phyloP scores from a whole-genome alignment of 2,113 vertebrate genomes.

The Aythya baeri region DNA sequence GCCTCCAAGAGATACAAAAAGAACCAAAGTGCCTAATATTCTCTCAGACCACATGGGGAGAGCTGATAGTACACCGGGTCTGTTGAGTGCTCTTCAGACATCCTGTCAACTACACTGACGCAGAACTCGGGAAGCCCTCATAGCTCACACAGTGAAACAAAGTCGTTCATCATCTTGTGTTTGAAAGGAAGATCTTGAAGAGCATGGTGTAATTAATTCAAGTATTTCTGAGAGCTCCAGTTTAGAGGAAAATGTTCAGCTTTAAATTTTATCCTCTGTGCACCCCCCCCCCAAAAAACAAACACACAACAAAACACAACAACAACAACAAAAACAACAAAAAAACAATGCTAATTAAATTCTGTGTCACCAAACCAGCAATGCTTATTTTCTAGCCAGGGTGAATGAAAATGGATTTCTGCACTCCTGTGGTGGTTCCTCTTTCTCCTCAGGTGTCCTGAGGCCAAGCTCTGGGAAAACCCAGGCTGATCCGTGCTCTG shows the following conservation, averaged over 20 bases:
- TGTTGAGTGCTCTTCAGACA: background rate
- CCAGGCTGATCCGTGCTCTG: background rate
- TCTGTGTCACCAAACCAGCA: background rate
- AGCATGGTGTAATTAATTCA: background rate
- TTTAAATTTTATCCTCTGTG: background rate
- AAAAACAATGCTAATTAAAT: background rate
- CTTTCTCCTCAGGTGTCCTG: background rate
- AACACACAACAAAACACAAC: background rate
- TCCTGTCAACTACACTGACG: background rate
- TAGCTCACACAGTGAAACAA: background rate
- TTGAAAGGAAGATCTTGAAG: background rate
- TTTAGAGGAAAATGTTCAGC: background rate
- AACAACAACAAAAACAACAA: background rate
- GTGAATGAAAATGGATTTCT: background rate
- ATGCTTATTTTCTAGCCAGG: background rate
- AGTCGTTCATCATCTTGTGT: background rate
- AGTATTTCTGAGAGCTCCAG: background rate
- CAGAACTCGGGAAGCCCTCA: background rate
- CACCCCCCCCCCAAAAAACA: background rate
- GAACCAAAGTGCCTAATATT: fast-evolving
- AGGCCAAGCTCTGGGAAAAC: background rate
- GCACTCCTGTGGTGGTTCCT: fast-evolving
- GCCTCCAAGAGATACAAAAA: too few relatives aligned
- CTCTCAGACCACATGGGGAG: background rate
- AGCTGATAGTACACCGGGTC: background rate